Evolutionary conservation across 2,888 invertebrate genomes (phyloP).

Genomic region (Macaria notata): DNA sequence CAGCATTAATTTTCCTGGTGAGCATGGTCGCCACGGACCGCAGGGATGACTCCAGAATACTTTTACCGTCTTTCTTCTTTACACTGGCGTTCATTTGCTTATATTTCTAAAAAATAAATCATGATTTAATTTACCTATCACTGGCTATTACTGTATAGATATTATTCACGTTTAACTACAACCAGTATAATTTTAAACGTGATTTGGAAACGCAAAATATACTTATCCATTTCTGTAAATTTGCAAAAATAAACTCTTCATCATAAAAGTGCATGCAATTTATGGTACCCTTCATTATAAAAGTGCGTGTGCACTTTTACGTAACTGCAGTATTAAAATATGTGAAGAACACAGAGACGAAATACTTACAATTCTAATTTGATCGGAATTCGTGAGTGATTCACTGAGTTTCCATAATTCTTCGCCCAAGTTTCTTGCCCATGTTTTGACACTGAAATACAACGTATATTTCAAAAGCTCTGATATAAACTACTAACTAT

Average conservation of each 20-base stretch:
- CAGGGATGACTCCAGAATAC: constrained; percentile 90
- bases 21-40: constrained; percentile 93
- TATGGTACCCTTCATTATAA: too few relatives aligned
- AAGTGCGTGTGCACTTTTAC: too few relatives aligned
- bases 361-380: constrained; percentile 87
- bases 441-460: constrained; percentile 86
- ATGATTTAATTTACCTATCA: too few relatives aligned
- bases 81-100: constrained; percentile 90
- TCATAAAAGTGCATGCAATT: too few relatives aligned
- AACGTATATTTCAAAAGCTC: background rate
- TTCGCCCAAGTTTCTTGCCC: constrained; percentile 90
- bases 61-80: constrained; percentile 89
- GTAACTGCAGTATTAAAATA: too few relatives aligned
- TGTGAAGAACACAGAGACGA: background rate
- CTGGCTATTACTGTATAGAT: too few relatives aligned
- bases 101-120: constrained; percentile 84
- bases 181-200: too few relatives aligned
- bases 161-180: too few relatives aligned
- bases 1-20: constrained; percentile 94
- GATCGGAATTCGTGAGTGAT: constrained; percentile 88
- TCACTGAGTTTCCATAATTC: constrained; percentile 91
- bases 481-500: too few relatives aligned
- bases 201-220: too few relatives aligned
- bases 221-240: too few relatives aligned
- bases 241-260: too few relatives aligned